Base-by-base conservation (phyloP, 2,797 vertebrate species). In the Falco biarmicus region DNA sequence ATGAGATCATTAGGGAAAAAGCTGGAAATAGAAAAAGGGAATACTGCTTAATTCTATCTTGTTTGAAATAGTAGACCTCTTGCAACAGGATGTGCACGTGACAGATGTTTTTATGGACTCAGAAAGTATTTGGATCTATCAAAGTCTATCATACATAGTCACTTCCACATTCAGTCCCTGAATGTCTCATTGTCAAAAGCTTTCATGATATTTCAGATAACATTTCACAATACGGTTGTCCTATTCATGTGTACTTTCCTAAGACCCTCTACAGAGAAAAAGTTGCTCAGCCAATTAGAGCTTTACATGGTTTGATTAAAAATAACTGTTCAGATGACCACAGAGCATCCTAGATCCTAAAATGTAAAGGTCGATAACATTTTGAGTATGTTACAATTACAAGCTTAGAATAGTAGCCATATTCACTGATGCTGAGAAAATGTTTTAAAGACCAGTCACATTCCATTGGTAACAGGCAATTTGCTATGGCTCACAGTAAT, bases 401-500 rank as follows among this genome's bases (percentile, higher is more conserved):
- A 84, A 37, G 53, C 18, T 47, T 75, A 57, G 31, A 48, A 19
- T 48, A 63, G 12, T 31, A 77, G 4, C 6, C 75, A 64, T 78
- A 59, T 56, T 87, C 29, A 69, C 34, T 22, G 25, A 79, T 53
- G 26, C 14, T 68, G 19, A 57, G 31, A 37, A 87, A 84, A 20
- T 1, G 1, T 86, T 94, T 78, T 37, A 59, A 81, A 74, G 5
- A 29, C 8, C 37, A 66, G 8, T 59, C 1, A 2, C 2, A 1
- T 26, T 90, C 17, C 21, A 61, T 57, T 75, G 4, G 3, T 78
- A 31, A 26, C 10, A 77, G 22, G 4, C 19, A 68, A 50, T 29
- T 86, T 26, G 50, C 21, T 34, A 13, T 15, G 19, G 11, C 6
- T 78, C 0, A 0, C 4, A 8, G 17, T 45, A 0, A 56, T 13